phyloP scores from a whole-genome alignment of 2,888 invertebrate species.

The Tridacna gigas region DNA sequence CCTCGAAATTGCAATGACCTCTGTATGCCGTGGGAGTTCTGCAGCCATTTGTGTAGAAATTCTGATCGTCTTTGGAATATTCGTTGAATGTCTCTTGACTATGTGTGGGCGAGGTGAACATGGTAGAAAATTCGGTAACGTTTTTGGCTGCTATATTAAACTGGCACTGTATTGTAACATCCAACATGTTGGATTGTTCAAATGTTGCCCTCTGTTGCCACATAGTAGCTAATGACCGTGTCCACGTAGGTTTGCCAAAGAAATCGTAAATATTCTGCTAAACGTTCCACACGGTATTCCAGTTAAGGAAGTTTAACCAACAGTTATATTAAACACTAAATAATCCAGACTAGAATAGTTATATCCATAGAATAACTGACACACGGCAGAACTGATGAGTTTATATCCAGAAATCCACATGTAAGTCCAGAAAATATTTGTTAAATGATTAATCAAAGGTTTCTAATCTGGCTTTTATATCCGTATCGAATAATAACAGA shows the following conservation, averaged over 20 bases:
- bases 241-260: no score
- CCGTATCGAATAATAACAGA: conserved; percentile 9
- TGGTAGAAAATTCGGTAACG: conserved; percentile 48
- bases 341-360: not conserved
- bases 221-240: conserved; percentile 14
- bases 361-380: no score
- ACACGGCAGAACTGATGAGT: not conserved
- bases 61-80: not conserved
- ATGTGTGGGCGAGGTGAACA: conserved; percentile 28
- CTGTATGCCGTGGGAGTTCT: not conserved
- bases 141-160: conserved; percentile 58
- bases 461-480: conserved; percentile 14
- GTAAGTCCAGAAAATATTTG: not conserved
- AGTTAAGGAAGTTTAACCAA: no score
- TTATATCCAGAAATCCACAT: not conserved
- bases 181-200: conserved; percentile 56
- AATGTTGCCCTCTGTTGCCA: conserved; percentile 49
- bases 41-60: not conserved
- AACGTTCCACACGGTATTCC: no score
- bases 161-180: conserved; percentile 65
- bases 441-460: conserved; percentile 3
- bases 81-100: conserved; percentile 18
- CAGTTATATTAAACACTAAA: not conserved
- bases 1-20: not conserved
- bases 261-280: no score